phyloP scores from a whole-genome alignment of 1,140 invertebrate genomes.

The Triops cancriformis region DNA sequence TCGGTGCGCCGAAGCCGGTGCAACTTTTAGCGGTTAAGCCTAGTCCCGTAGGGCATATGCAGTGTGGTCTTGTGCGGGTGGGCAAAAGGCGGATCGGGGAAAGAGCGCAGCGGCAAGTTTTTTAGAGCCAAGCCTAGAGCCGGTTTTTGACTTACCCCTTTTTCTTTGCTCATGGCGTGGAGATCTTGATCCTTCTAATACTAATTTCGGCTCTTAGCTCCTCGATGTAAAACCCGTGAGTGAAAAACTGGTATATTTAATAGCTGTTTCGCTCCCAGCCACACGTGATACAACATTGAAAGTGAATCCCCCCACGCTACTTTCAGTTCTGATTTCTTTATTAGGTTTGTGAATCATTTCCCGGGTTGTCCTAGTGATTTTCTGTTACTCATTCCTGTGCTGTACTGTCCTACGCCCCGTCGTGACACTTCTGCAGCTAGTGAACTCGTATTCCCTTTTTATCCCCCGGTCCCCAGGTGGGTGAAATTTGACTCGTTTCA shows the following conservation, averaged over 20 bases:
- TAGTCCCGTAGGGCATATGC: neutral
- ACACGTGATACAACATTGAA: neutral
- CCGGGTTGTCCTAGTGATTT: neutral
- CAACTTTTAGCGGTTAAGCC: neutral
- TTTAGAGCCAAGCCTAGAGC: neutral
- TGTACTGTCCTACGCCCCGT: neutral
- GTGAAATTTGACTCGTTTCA: too few relatives aligned
- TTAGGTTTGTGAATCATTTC: neutral
- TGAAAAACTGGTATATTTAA: neutral
- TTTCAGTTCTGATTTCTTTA: neutral
- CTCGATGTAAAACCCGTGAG: neutral
- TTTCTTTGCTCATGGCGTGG: neutral
- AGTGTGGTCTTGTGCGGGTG: conserved; percentile 8
- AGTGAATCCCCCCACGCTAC: too few relatives aligned
- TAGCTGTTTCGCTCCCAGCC: neutral
- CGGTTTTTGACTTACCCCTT: neutral
- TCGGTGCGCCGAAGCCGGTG: neutral
- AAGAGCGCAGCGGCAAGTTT: neutral
- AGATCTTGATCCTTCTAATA: neutral
- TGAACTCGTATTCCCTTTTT: neutral
- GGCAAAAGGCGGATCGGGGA: neutral
- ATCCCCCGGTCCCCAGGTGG: too few relatives aligned
- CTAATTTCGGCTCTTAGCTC: neutral
- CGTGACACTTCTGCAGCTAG: neutral
- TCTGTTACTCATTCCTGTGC: neutral